These are phyloP conservation scores for Drosophila subquinaria DNA, from an alignment of 2,888 invertebrate genomes.

Conservation along the genomic window DNA sequence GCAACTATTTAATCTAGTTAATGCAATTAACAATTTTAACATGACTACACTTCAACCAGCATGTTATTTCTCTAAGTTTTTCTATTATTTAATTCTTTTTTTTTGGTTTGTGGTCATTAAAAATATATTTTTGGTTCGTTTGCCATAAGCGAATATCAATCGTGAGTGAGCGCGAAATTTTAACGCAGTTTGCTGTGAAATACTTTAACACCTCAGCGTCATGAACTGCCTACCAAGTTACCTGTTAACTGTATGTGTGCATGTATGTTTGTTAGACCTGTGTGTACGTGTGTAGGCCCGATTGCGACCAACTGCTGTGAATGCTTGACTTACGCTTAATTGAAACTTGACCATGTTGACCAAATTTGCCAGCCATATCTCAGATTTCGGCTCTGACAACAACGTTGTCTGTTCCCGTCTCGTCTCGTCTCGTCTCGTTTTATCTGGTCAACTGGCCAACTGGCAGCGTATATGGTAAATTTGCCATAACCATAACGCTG, in stretches of 20 bases:
- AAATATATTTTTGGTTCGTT: constrained; percentile 39
- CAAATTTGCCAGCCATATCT: constrained; percentile 65
- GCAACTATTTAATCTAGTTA: constrained; percentile 84
- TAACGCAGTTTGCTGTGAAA: constrained; percentile 78
- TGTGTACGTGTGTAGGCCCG: constrained; percentile 16
- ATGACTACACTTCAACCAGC: constrained; percentile 79
- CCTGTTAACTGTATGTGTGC: constrained; percentile 34
- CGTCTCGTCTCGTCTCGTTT: not conserved
- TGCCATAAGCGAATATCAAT: constrained; percentile 49
- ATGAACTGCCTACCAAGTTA: constrained; percentile 58
- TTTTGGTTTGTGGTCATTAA: constrained; percentile 45
- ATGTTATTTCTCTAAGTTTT: constrained; percentile 46
- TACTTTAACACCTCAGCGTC: constrained; percentile 81
- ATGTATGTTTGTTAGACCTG: not conserved
- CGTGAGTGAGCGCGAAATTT: constrained; percentile 51
- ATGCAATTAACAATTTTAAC: constrained; percentile 84
- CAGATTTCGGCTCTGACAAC: constrained; percentile 25
- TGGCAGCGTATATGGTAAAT: constrained; percentile 79
- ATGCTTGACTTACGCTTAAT: constrained; percentile 62
- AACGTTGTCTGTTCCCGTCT: constrained; percentile 15
- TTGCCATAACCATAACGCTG: constrained; percentile 82
- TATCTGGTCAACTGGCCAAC: constrained; percentile 26
- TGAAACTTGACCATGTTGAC: constrained; percentile 82
- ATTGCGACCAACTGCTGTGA: constrained; percentile 64
- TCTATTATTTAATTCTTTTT: constrained; percentile 11